phyloP scores from a whole-genome alignment of 2,797 vertebrate species.

The Tokudaia muenninki region DNA sequence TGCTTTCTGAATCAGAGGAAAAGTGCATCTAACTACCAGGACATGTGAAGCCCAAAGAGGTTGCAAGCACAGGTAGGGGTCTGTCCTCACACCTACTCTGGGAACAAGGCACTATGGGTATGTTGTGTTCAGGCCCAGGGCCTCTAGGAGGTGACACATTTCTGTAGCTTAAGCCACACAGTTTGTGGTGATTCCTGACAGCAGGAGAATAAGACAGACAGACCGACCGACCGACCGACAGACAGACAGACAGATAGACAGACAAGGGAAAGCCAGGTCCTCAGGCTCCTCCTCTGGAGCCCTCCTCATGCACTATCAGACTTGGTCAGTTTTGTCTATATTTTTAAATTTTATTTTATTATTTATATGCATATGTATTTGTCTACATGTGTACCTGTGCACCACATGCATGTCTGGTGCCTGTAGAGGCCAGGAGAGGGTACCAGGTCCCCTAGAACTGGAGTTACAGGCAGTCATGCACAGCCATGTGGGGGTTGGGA shows the following conservation, averaged over 20 bases:
- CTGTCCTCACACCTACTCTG: background rate
- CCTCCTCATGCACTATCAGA: rapidly evolving
- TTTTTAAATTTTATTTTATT: background rate
- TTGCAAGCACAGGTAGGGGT: background rate
- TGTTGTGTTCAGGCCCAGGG: background rate
- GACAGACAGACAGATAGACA: background rate
- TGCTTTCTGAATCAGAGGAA: background rate
- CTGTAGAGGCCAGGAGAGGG: background rate
- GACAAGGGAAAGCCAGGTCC: background rate
- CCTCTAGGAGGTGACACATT: background rate
- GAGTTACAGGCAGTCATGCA: background rate
- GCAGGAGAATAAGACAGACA: background rate
- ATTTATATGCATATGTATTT: background rate
- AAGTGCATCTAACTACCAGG: background rate
- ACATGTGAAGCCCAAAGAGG: background rate
- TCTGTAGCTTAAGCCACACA: background rate
- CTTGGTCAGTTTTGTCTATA: background rate
- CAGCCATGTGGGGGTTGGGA: background rate
- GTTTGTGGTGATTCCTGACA: background rate
- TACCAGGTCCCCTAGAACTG: background rate
- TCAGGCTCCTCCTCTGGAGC: rapidly evolving
- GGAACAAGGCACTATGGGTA: rapidly evolving
- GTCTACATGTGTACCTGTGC: background rate
- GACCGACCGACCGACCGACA: too few relatives aligned
- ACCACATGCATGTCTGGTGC: background rate